Evolutionary conservation across 1,140 invertebrate species (phyloP).

Genomic region (Limonius californicus): DNA sequence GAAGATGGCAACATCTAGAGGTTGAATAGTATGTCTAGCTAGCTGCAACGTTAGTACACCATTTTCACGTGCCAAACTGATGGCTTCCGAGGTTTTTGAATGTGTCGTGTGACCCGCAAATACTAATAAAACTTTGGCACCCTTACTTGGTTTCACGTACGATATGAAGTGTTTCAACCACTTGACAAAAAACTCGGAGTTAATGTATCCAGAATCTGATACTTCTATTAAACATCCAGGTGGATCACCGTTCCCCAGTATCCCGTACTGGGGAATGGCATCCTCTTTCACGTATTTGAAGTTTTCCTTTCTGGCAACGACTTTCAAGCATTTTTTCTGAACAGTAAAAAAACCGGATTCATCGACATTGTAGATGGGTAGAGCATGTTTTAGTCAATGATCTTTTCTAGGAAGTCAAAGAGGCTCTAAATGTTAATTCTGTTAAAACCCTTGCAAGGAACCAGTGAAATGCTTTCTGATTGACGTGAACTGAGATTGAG

Average conservation of each 20-base stretch:
- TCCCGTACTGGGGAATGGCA: too few species aligned
- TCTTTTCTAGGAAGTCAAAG: constrained; percentile 17
- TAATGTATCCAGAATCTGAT: constrained; percentile 35
- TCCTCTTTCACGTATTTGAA: constrained; percentile 33
- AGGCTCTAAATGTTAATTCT: not conserved
- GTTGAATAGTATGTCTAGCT: too few species aligned
- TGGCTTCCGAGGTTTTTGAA: too few species aligned
- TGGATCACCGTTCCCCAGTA: constrained; percentile 19
- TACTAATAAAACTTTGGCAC: too few species aligned
- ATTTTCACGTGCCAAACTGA: too few species aligned
- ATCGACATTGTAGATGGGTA: constrained; percentile 1
- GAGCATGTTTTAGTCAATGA: constrained; percentile 2
- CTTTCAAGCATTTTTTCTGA: constrained; percentile 21
- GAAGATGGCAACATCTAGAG: too few species aligned
- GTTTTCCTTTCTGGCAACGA: constrained; percentile 36
- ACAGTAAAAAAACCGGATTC: constrained; percentile 2
- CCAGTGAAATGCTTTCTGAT: too few species aligned
- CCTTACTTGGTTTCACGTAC: too few species aligned
- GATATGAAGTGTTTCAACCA: constrained; percentile 18
- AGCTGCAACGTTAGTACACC: too few species aligned
- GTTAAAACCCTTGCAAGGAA: constrained; percentile 21
- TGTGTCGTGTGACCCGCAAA: too few species aligned
- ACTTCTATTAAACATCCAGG: constrained; percentile 19
- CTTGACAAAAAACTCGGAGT: constrained; percentile 22
- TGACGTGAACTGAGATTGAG: constrained; percentile 7